These are phyloP conservation scores for Tubulanus polymorphus DNA, from an alignment of 2,888 invertebrate species.

Conservation along the genomic window DNA sequence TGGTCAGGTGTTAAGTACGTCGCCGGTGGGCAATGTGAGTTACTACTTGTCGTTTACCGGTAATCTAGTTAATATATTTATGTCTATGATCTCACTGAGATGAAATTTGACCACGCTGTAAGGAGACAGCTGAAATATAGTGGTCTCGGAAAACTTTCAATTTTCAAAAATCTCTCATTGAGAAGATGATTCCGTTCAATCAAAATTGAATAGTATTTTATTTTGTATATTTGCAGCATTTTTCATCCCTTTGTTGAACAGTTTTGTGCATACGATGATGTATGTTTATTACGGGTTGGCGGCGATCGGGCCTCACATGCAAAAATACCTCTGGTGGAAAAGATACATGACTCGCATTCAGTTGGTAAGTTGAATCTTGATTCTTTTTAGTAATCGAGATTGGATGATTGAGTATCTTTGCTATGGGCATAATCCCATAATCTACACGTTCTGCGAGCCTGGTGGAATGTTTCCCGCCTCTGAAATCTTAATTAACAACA, in stretches of 20 bases:
- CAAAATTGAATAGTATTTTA: too few species aligned
- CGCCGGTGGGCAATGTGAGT: slow-evolving; percentile 34
- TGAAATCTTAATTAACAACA: neutral
- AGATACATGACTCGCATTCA: slow-evolving; percentile 39
- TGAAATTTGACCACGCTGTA: neutral
- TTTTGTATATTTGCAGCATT: slow-evolving; percentile 24
- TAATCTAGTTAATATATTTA: neutral
- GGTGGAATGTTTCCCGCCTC: too few species aligned
- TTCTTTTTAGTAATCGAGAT: neutral
- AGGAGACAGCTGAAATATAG: too few species aligned
- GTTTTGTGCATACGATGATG: slow-evolving; percentile 42
- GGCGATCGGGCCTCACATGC: slow-evolving; percentile 36
- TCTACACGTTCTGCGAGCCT: too few species aligned
- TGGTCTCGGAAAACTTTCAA: too few species aligned
- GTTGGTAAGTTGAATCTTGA: slow-evolving; percentile 25
- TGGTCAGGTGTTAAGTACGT: slow-evolving; percentile 33
- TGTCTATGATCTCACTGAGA: neutral
- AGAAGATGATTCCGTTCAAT: too few species aligned
- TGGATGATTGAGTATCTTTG: too few species aligned
- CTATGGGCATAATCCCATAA: too few species aligned
- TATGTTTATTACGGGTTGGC: slow-evolving; percentile 41
- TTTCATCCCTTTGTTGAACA: slow-evolving; percentile 35
- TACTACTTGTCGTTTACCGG: neutral
- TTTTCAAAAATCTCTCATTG: too few species aligned
- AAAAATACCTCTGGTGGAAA: slow-evolving; percentile 46